Evolutionary conservation across 2,113 vertebrate species (phyloP).

Genomic region (Tricholaema leucomelas): DNA sequence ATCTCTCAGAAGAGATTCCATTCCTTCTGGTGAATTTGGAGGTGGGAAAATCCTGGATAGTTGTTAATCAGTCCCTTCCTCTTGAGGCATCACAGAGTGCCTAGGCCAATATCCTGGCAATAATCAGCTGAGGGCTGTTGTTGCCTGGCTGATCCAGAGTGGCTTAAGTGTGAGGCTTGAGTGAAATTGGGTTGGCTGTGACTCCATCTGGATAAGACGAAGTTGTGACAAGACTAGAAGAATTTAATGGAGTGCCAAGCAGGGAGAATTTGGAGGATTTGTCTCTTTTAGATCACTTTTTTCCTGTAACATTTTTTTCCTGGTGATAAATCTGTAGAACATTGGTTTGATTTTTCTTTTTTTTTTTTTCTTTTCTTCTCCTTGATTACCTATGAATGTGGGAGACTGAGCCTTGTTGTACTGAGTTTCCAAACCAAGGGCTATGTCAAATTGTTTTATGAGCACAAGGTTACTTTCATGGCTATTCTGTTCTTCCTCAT

Average conservation of each 20-base stretch:
- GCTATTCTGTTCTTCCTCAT: not conserved
- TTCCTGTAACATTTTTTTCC: not conserved
- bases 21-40: not conserved
- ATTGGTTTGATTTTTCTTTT: not conserved
- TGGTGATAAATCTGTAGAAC: not conserved
- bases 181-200: not conserved
- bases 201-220: not conserved
- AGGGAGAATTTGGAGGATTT: not conserved
- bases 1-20: not conserved
- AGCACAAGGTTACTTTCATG: not conserved
- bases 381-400: not conserved
- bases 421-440: not conserved
- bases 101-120: not conserved
- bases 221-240: not conserved
- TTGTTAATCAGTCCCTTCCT: not conserved
- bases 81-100: not conserved
- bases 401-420: not conserved
- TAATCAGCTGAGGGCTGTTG: not conserved
- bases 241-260: not conserved
- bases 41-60: not conserved
- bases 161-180: not conserved
- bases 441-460: not conserved
- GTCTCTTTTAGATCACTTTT: not conserved
- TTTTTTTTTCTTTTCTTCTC: not conserved
- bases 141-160: not conserved